These are phyloP conservation scores for Zapus hudsonius DNA, from an alignment of 2,113 vertebrate species.

Conservation along the genomic window DNA sequence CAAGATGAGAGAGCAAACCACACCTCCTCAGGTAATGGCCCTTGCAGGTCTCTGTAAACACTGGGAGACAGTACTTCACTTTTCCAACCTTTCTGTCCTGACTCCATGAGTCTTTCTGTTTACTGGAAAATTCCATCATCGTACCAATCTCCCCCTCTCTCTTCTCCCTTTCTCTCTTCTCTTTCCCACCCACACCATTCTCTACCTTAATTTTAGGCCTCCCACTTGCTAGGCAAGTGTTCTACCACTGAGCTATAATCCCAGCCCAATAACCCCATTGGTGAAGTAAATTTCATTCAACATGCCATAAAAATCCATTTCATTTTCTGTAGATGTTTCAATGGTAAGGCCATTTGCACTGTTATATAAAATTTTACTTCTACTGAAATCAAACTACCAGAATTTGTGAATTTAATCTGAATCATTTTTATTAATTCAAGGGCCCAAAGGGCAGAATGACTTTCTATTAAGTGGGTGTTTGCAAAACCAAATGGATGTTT, in stretches of 20 bases:
- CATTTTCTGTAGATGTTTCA: neutral
- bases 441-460: neutral
- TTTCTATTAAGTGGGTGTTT: neutral
- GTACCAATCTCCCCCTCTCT: neutral
- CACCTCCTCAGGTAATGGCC: neutral
- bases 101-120: neutral
- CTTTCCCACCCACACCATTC: too few species aligned
- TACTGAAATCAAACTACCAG: neutral
- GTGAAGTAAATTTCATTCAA: neutral
- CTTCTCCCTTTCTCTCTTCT: neutral
- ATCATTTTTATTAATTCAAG: neutral
- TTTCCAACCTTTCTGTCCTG: neutral
- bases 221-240: neutral
- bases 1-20: neutral
- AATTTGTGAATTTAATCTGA: neutral
- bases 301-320: neutral
- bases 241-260: neutral
- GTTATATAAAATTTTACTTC: neutral
- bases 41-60: neutral
- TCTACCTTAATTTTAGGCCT: neutral
- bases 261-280: too few species aligned
- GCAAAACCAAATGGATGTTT: neutral
- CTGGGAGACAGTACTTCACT: neutral
- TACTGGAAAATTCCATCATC: neutral
- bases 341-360: neutral